Evolutionary conservation across 2,888 invertebrate species (phyloP).

Genomic region (Ophioninae sp.): DNA sequence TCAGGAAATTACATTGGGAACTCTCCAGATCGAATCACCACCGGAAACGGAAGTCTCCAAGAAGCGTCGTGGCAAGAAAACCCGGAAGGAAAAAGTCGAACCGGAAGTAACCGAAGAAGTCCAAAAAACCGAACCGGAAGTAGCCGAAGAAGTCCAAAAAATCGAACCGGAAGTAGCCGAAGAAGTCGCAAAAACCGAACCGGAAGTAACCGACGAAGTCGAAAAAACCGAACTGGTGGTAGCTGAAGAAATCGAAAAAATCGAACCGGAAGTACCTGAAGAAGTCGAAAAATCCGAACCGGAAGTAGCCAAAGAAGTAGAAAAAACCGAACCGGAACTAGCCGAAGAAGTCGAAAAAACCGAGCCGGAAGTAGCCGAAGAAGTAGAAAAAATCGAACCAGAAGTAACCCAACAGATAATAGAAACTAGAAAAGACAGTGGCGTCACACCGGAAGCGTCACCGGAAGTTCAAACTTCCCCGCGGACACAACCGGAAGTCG

Average conservation of each 20-base stretch:
- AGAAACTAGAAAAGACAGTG: constrained; percentile 69
- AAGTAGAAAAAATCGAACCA: constrained; percentile 24
- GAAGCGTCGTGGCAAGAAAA: constrained; percentile 81
- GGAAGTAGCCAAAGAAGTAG: constrained; percentile 63
- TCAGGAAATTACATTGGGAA: constrained; percentile 15
- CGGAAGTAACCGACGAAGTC: no score
- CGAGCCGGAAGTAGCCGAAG: constrained; percentile 39
- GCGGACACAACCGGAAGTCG: constrained; percentile 84
- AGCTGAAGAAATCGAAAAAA: no score
- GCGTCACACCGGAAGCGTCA: constrained; percentile 63
- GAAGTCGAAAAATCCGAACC: no score
- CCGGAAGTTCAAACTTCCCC: constrained; percentile 75
- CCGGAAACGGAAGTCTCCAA: constrained; percentile 76
- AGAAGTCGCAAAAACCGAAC: not conserved
- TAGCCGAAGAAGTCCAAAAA: not conserved
- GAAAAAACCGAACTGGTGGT: no score
- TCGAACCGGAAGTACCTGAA: no score
- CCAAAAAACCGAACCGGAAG: constrained; percentile 36
- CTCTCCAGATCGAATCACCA: constrained; percentile 66
- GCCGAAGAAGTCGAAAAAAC: not conserved
- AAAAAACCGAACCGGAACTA: constrained; percentile 57
- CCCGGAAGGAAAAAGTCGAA: constrained; percentile 77
- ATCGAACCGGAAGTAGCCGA: constrained; percentile 39
- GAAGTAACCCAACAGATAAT: constrained; percentile 71
- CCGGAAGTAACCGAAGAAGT: constrained; percentile 4